Evolutionary conservation across 2,888 invertebrate genomes (phyloP).

Genomic region (Hemicrepidius hirtus): DNA sequence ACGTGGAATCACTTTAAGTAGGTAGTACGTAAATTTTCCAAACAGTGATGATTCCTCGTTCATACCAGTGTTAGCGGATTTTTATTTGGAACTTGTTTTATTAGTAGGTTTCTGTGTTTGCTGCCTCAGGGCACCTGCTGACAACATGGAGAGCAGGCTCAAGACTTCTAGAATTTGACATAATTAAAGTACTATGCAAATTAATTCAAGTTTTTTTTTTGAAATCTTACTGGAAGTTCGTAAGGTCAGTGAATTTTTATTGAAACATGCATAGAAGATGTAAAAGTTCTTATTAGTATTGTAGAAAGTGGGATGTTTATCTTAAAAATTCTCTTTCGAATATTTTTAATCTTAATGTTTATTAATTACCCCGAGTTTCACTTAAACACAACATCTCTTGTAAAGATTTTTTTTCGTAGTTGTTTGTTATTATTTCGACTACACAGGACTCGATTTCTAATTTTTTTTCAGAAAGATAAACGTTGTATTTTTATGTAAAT

Average conservation of each 20-base stretch:
- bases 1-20: not conserved
- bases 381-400: too few species aligned
- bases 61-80: slow-evolving; percentile 14
- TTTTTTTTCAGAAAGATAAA: too few species aligned
- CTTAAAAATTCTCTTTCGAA: not conserved
- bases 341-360: slow-evolving; percentile 1
- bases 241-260: slow-evolving; percentile 8
- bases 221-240: not conserved
- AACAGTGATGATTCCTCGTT: slow-evolving; percentile 10
- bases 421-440: too few species aligned
- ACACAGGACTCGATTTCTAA: too few species aligned
- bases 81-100: slow-evolving; percentile 51
- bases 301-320: slow-evolving; percentile 2
- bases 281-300: not conserved
- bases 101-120: slow-evolving; percentile 62
- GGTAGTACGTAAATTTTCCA: slow-evolving; percentile 26
- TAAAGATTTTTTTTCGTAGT: too few species aligned
- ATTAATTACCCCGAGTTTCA: not conserved
- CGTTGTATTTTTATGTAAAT: too few species aligned
- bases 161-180: slow-evolving; percentile 8
- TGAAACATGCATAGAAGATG: not conserved
- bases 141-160: slow-evolving; percentile 26
- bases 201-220: not conserved
- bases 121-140: slow-evolving; percentile 38
- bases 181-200: slow-evolving; percentile 22